These are phyloP conservation scores for Heliangelus exortis DNA, from an alignment of 2,797 vertebrate species.

Conservation along the genomic window DNA sequence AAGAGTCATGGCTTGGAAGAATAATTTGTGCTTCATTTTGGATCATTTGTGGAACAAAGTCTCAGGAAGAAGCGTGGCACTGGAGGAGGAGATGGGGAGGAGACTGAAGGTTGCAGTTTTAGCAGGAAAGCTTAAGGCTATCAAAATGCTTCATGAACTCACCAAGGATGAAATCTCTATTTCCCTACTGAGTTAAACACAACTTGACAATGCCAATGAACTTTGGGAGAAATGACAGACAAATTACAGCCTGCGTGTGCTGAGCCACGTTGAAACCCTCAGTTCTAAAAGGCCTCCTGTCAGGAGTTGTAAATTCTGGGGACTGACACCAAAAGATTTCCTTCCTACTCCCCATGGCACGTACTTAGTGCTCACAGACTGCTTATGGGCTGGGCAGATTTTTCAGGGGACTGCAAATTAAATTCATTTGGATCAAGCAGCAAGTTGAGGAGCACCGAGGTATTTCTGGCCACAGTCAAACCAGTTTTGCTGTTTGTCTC, in stretches of 20 bases:
- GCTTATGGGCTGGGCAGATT: background rate
- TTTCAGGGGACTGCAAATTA: background rate
- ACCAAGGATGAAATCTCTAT: conserved; percentile 69
- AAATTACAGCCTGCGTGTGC: conserved; percentile 60
- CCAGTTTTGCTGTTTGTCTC: background rate
- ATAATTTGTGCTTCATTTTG: background rate
- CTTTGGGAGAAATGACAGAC: conserved; percentile 76
- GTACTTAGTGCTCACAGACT: background rate
- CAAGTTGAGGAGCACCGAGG: rapidly evolving
- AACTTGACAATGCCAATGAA: conserved; percentile 79
- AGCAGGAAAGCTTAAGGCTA: conserved; percentile 45
- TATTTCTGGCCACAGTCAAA: background rate
- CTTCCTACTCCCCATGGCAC: background rate
- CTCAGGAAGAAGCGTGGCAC: background rate
- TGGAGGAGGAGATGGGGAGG: conserved; percentile 44
- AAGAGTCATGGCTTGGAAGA: background rate
- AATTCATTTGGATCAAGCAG: background rate
- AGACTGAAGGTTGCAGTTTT: conserved; percentile 24
- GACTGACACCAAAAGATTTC: background rate
- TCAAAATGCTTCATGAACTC: conserved; percentile 60
- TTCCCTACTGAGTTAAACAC: conserved; percentile 75
- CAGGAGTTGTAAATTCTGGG: conserved; percentile 62
- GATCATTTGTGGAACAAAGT: conserved; percentile 37
- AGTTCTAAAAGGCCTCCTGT: conserved; percentile 68
- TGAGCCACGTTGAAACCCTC: conserved; percentile 43